Conservation (phyloP, 92 coral and sea anemone species). For the Phymanthus crucifer region DNA sequence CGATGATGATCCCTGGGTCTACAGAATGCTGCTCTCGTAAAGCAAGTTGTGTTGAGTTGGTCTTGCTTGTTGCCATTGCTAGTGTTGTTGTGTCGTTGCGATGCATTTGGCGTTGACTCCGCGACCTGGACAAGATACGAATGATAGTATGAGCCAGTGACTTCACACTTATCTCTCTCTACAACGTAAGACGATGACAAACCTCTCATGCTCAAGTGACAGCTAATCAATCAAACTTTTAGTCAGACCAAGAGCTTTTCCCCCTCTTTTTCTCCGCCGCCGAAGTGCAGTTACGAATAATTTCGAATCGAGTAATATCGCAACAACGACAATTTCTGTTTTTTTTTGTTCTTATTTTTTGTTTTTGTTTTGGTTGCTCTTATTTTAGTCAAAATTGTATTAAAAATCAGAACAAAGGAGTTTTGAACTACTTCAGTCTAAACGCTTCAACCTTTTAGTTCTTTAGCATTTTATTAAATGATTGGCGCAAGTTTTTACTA, state of each 20-base stretch:
- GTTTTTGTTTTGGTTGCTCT: too few species aligned
- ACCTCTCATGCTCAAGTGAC: neutral
- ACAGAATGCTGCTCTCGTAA: neutral
- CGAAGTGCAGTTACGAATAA: too few species aligned
- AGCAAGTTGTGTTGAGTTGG: neutral
- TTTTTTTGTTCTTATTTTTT: too few species aligned
- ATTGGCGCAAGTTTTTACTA: too few species aligned
- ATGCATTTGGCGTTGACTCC: neutral
- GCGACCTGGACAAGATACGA: neutral
- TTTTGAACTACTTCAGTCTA: too few species aligned
- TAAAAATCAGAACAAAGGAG: too few species aligned
- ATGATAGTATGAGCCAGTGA: neutral
- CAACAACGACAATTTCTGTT: too few species aligned
- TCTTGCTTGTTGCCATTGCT: neutral
- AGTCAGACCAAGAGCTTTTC: neutral
- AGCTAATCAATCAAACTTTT: neutral
- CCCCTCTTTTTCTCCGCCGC: neutral
- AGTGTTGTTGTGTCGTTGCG: neutral
- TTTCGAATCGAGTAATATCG: too few species aligned
- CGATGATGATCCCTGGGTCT: constrained; percentile 44
- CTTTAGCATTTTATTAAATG: too few species aligned
- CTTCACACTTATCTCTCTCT: neutral
- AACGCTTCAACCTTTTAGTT: too few species aligned
- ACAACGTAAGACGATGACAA: neutral
- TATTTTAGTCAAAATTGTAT: too few species aligned